These are phyloP conservation scores for Heliconius hermathena DNA, from an alignment of 1,140 invertebrate species.

Conservation along the genomic window DNA sequence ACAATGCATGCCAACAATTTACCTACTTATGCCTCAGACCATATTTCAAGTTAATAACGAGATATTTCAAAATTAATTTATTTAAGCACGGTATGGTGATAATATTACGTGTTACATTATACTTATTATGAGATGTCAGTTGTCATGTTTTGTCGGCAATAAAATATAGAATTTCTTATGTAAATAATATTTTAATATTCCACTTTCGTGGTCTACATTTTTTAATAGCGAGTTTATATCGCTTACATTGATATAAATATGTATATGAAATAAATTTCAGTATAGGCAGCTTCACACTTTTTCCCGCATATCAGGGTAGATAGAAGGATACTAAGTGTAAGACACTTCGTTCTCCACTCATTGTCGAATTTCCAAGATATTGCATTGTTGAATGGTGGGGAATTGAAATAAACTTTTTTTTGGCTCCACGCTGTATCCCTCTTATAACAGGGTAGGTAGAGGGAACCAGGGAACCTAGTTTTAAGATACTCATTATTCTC, in stretches of 20 bases:
- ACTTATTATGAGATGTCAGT: constrained; percentile 11
- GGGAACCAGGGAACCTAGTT: no score
- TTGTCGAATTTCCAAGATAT: no score
- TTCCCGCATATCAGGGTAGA: no score
- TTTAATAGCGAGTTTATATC: neutral
- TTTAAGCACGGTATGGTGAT: neutral
- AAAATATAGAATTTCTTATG: neutral
- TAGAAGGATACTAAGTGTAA: no score
- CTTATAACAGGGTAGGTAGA: no score
- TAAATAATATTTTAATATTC: constrained; percentile 1
- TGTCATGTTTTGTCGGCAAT: neutral
- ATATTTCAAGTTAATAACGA: neutral
- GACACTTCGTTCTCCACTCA: no score
- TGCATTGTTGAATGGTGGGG: no score
- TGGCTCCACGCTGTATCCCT: no score
- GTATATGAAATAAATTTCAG: neutral
- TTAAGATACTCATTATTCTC: no score
- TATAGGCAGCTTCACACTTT: no score
- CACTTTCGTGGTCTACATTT: neutral
- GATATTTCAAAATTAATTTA: neutral
- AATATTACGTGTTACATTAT: constrained; percentile 6
- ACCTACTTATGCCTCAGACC: constrained; percentile 26
- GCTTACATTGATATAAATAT: neutral
- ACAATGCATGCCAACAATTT: constrained; percentile 34
- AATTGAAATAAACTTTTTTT: no score